These are phyloP conservation scores for Catharus fuscescens DNA, from an alignment of 2,113 vertebrate species.

Conservation along the genomic window DNA sequence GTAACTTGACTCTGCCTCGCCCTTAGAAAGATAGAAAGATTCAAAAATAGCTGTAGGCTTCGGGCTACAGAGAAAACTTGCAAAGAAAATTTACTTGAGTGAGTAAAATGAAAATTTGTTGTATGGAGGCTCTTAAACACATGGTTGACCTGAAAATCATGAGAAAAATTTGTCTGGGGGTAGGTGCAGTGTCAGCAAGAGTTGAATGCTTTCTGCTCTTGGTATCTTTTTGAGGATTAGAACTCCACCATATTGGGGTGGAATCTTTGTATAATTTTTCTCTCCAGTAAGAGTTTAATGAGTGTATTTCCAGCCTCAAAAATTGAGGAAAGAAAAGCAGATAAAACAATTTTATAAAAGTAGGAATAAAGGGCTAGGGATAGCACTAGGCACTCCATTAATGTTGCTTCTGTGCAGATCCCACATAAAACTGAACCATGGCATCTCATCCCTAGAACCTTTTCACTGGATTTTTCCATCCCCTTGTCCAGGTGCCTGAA, in stretches of 20 bases:
- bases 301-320: neutral
- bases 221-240: neutral
- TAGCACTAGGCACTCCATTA: rapidly evolving
- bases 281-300: neutral
- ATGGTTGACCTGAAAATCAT: neutral
- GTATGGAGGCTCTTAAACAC: neutral
- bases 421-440: neutral
- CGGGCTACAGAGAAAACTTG: neutral
- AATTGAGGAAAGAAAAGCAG: neutral
- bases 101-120: constrained; percentile 10
- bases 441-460: neutral
- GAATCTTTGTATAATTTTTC: neutral
- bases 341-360: neutral
- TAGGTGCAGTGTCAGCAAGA: rapidly evolving
- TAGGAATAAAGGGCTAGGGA: neutral
- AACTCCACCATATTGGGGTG: neutral
- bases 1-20: constrained; percentile 52
- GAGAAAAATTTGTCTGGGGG: neutral
- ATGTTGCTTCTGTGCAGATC: neutral
- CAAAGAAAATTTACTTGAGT: neutral
- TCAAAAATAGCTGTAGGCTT: constrained; percentile 52
- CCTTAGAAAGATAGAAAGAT: constrained; percentile 51
- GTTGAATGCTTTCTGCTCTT: neutral
- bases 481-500: neutral
- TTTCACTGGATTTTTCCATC: neutral